Conservation (phyloP, 2,797 vertebrate genomes). For the Lophius americanus region DNA sequence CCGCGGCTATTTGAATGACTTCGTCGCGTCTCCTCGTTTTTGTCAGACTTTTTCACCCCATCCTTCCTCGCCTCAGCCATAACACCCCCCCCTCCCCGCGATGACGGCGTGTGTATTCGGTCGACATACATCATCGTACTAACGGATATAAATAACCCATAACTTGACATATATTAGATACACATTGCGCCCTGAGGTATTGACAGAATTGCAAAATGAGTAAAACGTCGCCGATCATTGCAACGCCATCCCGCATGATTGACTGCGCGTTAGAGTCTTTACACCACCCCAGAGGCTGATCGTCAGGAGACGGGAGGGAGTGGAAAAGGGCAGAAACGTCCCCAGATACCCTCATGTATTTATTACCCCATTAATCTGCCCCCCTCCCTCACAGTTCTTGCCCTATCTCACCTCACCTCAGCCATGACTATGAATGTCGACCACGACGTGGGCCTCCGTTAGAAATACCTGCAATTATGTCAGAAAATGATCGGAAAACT, state of each 20-base stretch:
- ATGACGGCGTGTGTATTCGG: slow-evolving; percentile 36
- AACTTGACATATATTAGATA: slow-evolving; percentile 45
- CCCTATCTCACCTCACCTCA: background rate
- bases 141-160: slow-evolving; percentile 42
- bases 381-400: slow-evolving; percentile 12
- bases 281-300: slow-evolving; percentile 21
- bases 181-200: slow-evolving; percentile 50
- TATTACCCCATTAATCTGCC: slow-evolving; percentile 70
- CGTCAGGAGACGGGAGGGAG: background rate
- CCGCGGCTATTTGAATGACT: background rate
- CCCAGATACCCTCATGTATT: slow-evolving; percentile 65
- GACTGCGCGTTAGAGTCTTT: slow-evolving; percentile 49
- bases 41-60: background rate
- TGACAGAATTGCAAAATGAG: slow-evolving; percentile 48
- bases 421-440: slow-evolving; percentile 59
- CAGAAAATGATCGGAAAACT: slow-evolving; percentile 58
- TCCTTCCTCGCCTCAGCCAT: background rate
- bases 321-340: slow-evolving; percentile 45
- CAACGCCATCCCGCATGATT: slow-evolving; percentile 39
- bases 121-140: slow-evolving; percentile 18
- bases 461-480: slow-evolving; percentile 47
- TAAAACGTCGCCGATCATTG: slow-evolving; percentile 48
- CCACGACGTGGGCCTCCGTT: slow-evolving; percentile 23
- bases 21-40: background rate
- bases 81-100: slow-evolving; percentile 21